Evolutionary conservation across 2,113 vertebrate genomes (phyloP), one percentile per base, ranked within the genome.

Genomic region (Pogona vitticeps): DNA sequence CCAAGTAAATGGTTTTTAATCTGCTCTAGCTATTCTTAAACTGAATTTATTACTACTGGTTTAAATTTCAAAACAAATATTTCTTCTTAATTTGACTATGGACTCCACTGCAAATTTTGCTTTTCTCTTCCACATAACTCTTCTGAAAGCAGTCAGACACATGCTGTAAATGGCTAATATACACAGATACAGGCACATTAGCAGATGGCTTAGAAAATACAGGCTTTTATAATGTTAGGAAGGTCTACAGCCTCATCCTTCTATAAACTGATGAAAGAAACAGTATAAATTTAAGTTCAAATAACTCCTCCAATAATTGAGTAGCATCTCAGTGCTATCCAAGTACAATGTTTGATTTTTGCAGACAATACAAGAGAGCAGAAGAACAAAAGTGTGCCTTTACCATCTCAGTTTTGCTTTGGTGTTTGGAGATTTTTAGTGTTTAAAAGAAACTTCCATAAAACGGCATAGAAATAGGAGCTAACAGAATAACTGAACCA

Each of bases 401-500:
- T 15, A 52, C 26, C 61, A 59, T 42, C 42, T 26, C 10, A 81
- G 78, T 85, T 82, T 75, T 56, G 46, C 78, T 0, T 82, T 56
- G 26, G 59, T 88, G 46, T 21, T 77, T 70, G 72, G 4, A 88
- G 18, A 61, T 63, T 38, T 76, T 52, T 52, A 10, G 59, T 68
- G 84, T 58, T 56, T 14, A 76, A 76, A 31, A 28, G 14, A 38
- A 72, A 72, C 18, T 75, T 90, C 83, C 71, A 67, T 33, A 91
- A 89, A 88, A 3, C 58, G 86, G 77, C 21, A 84, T 0, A 1
- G 84, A 91, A 80, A 84, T 10, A 70, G 23, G 87, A 85, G 61
- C 36, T 2, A 63, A 89, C 28, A 46, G 90, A 10, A 3, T 40
- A 1, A 87, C 90, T 85, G 71, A 91, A 90, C 52, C 76, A 17